Evolutionary conservation across 2,888 invertebrate species (phyloP), one percentile per base, ranked within the genome.

Genomic region (Boloria euphrosyne): DNA sequence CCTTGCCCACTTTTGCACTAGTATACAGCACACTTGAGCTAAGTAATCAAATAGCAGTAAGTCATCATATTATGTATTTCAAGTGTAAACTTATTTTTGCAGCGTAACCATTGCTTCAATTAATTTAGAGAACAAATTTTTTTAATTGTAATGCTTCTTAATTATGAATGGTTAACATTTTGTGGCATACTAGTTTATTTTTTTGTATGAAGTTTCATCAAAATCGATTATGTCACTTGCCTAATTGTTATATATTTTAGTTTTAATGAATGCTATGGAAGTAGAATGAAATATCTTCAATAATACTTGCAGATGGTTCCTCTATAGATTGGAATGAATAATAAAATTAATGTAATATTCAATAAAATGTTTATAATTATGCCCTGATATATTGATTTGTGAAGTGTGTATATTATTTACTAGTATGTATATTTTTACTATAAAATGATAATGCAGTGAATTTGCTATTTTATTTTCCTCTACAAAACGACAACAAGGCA

Each of bases 391-490:
- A 81, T 81, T 85, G 79, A 85, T 85, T 88, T 89, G 85, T 87
- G 84, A 88, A 73, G 82, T 86, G 85, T 91, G 89, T 90, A 89
- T 85, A 86, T 83, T 88, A 72, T 89, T 88, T 86, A 85, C 83
- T 82, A 85, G 83, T 87, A 84, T 88, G 86, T 91, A 89, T 90
- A 90, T 90, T 90, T 92, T 90, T 90, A 89, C 85, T 90, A 91
- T 91, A 91, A 92, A 92, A 90, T 84, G 85, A 87, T 89, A 86
- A 91, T 90, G 89, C 90, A 90, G 90, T 89, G 84, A 85, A 78
- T 73, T 76, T 76, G 81, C 71, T 80, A 80, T 91, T 90, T 90
- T 74, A 86, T 89, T 90, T 84, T 70, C 70, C 71, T 73, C 72
- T 66, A 55, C 44, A 22, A 49, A 53, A 16, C 49, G 38, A 50